A percentile compares a stretch with the other conserved stretches of the same genome.
These are phyloP conservation scores for Hetaerina americana DNA, from an alignment of 1,140 invertebrate genomes.

Conservation along the genomic window DNA sequence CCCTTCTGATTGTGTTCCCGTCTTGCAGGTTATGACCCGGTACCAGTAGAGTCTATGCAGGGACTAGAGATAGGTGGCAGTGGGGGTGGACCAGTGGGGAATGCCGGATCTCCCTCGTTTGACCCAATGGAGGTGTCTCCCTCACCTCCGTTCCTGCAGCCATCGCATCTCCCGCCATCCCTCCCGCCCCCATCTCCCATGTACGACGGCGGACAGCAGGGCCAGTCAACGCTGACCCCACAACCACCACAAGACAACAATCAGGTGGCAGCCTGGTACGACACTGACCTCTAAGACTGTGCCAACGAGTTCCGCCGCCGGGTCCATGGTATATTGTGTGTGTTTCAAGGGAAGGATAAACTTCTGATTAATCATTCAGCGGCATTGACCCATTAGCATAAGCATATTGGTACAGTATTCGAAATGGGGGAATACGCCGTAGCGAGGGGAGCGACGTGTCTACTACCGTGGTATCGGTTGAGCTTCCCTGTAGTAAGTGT, in stretches of 20 bases:
- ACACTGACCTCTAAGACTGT: constrained; percentile 89
- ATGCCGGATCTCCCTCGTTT: neutral
- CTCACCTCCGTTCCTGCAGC: neutral
- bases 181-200: neutral
- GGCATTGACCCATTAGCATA: too few relatives aligned
- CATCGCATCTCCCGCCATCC: neutral
- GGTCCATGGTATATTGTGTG: too few relatives aligned
- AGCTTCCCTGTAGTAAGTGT: too few relatives aligned
- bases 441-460: too few relatives aligned
- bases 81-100: too few relatives aligned
- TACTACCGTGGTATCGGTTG: too few relatives aligned
- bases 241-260: constrained; percentile 75
- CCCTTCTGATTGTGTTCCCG: neutral
- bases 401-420: too few relatives aligned
- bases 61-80: constrained; percentile 66
- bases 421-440: too few relatives aligned
- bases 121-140: neutral
- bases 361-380: too few relatives aligned
- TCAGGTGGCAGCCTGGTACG: constrained; percentile 88
- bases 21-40: constrained; percentile 79
- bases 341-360: too few relatives aligned
- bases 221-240: constrained; percentile 46
- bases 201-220: neutral
- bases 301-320: too few relatives aligned
- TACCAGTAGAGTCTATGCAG: constrained; percentile 94